Conservation (phyloP, 2,113 vertebrate species). For the Hoplias malabaricus region DNA sequence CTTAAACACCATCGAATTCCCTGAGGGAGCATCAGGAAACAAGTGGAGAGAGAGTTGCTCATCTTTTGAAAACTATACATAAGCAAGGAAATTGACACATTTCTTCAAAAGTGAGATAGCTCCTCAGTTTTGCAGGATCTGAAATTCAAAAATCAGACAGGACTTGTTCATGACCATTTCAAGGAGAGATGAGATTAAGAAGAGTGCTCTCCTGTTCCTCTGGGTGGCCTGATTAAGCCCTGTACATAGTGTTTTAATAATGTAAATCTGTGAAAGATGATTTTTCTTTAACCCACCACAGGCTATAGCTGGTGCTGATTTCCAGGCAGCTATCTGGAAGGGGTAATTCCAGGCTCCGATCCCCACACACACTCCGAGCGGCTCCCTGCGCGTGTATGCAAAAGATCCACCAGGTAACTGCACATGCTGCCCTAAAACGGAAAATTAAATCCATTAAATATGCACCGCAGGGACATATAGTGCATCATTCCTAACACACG, state of each 20-base stretch:
- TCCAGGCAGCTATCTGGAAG: slow-evolving; percentile 94
- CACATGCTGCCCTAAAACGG: slow-evolving; percentile 84
- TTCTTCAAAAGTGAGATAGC: too few relatives aligned
- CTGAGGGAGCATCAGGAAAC: slow-evolving; percentile 60
- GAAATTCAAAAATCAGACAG: too few relatives aligned
- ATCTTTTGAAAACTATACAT: too few relatives aligned
- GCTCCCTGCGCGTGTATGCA: slow-evolving; percentile 91
- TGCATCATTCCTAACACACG: not conserved
- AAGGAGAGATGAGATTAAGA: too few relatives aligned
- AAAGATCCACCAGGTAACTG: slow-evolving; percentile 89
- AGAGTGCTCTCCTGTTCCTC: too few relatives aligned
- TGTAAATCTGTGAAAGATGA: not conserved
- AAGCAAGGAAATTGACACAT: too few relatives aligned
- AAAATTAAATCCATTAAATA: not conserved
- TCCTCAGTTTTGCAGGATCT: too few relatives aligned
- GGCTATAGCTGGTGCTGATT: slow-evolving; percentile 90
- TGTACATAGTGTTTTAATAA: not conserved
- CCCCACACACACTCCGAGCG: slow-evolving; percentile 91
- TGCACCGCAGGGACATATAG: not conserved
- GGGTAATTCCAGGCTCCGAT: slow-evolving; percentile 99
- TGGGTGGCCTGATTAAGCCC: too few relatives aligned
- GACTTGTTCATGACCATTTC: too few relatives aligned
- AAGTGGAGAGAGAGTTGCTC: not conserved
- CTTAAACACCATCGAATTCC: slow-evolving; percentile 97
- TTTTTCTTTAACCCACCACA: slow-evolving; percentile 78